phyloP scores from a whole-genome alignment of 1,140 invertebrate species.

The Meloidogyne exigua region DNA sequence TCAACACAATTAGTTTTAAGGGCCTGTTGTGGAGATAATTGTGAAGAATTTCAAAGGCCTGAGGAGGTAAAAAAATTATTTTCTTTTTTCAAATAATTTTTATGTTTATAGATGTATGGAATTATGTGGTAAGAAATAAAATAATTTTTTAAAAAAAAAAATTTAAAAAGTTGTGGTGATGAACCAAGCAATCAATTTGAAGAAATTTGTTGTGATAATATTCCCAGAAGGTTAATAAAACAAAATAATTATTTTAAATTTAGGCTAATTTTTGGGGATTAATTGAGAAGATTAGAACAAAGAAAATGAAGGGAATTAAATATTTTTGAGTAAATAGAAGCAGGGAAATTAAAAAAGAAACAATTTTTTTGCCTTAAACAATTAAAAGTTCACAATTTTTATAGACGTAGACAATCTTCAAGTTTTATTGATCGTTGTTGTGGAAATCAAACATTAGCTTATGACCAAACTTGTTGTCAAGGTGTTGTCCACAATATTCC shows the following conservation, averaged over 20 bases:
- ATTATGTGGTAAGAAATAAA: constrained; percentile 32
- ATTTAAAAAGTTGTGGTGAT: constrained; percentile 38
- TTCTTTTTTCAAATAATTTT: neutral
- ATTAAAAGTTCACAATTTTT: neutral
- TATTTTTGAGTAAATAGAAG: too few species aligned
- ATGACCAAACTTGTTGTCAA: constrained; percentile 55
- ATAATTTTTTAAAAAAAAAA: neutral
- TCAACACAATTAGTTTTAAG: constrained; percentile 30
- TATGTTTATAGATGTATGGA: constrained; percentile 47
- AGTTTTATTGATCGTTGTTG: constrained; percentile 46
- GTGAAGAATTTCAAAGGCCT: constrained; percentile 46
- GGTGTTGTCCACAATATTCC: constrained; percentile 51
- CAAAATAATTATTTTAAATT: neutral
- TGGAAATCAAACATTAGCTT: constrained; percentile 49
- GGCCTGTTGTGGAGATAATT: constrained; percentile 49
- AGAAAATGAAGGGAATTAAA: neutral
- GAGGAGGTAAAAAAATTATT: constrained; percentile 31
- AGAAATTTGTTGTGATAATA: constrained; percentile 53
- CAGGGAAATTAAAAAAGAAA: too few species aligned
- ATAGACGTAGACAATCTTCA: constrained; percentile 34
- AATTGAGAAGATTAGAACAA: neutral
- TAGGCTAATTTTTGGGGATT: too few species aligned
- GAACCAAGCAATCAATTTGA: constrained; percentile 53
- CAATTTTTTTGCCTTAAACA: too few species aligned
- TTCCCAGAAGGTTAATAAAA: constrained; percentile 31